These are phyloP conservation scores for Sycophila texana DNA, from an alignment of 2,888 invertebrate genomes.

Conservation along the genomic window DNA sequence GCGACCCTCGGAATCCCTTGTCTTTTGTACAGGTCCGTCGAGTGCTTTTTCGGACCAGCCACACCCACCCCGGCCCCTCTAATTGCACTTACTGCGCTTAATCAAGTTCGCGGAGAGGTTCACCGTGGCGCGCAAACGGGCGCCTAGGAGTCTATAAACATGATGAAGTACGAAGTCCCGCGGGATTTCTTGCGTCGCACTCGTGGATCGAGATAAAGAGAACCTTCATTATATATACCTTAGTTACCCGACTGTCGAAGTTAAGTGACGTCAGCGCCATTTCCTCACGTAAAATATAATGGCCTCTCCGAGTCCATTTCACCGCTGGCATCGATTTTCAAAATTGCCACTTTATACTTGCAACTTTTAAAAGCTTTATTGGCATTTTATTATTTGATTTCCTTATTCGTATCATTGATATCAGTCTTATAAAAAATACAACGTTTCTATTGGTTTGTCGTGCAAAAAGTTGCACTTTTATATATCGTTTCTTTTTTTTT, in stretches of 20 bases:
- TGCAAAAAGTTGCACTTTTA: too few relatives aligned
- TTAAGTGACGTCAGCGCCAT: conserved; percentile 24
- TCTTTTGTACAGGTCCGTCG: conserved; percentile 13
- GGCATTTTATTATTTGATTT: too few relatives aligned
- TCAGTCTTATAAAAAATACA: too few relatives aligned
- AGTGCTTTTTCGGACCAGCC: conserved; percentile 32
- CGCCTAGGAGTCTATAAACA: conserved; percentile 25
- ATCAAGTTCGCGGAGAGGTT: conserved; percentile 34
- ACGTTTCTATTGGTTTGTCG: too few relatives aligned
- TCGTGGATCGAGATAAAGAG: not conserved
- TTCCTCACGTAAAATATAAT: conserved; percentile 8
- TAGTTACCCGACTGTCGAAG: conserved; percentile 38
- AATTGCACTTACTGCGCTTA: conserved; percentile 41
- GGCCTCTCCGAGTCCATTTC: conserved; percentile 25
- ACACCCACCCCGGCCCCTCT: not conserved
- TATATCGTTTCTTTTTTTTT: too few relatives aligned
- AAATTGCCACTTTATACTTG: conserved; percentile 1
- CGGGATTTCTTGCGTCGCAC: conserved; percentile 20
- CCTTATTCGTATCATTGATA: too few relatives aligned
- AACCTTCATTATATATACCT: conserved; percentile 17
- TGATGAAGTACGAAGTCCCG: conserved; percentile 39
- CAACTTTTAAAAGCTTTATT: too few relatives aligned
- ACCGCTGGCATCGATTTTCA: conserved; percentile 13
- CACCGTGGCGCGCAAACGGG: not conserved
- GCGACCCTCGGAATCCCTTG: not conserved